These are phyloP conservation scores for Phorcus lineatus DNA, from an alignment of 2,888 invertebrate species.

Conservation along the genomic window DNA sequence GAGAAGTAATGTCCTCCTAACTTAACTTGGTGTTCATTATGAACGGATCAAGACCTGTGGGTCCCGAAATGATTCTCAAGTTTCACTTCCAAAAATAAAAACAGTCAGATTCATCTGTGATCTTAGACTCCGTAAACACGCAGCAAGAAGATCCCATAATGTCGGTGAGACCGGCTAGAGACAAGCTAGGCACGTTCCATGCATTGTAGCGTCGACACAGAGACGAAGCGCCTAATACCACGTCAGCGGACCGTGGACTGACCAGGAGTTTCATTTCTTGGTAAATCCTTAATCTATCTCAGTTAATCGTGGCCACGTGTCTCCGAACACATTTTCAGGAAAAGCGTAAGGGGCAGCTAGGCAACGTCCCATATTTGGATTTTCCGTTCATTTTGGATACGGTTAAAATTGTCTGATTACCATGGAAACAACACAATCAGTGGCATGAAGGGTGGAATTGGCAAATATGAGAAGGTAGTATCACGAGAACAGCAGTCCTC, in stretches of 20 bases:
- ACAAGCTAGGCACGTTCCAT: neutral
- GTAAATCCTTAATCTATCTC: slow-evolving; percentile 5
- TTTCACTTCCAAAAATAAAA: too few relatives aligned
- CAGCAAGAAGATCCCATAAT: too few relatives aligned
- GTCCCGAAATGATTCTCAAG: too few relatives aligned
- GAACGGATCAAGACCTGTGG: too few relatives aligned
- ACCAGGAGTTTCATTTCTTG: neutral
- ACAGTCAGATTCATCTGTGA: too few relatives aligned
- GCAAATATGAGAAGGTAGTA: neutral
- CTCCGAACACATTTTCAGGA: neutral
- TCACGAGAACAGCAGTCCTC: neutral
- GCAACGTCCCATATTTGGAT: neutral
- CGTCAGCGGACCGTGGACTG: neutral
- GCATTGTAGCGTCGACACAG: neutral
- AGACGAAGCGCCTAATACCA: neutral
- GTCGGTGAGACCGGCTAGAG: too few relatives aligned
- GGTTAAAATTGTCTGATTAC: neutral
- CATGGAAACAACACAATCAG: neutral
- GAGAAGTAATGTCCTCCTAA: too few relatives aligned
- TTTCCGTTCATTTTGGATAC: neutral
- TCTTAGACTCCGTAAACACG: too few relatives aligned
- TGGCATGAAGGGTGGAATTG: neutral
- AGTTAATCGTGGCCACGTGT: neutral
- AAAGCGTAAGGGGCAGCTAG: neutral
- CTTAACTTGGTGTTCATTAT: too few relatives aligned